A percentile compares a stretch with the other conserved stretches of the same genome.
Evolutionary conservation across 2,888 invertebrate species (phyloP).

Genomic region (Rhagonycha lutea): DNA sequence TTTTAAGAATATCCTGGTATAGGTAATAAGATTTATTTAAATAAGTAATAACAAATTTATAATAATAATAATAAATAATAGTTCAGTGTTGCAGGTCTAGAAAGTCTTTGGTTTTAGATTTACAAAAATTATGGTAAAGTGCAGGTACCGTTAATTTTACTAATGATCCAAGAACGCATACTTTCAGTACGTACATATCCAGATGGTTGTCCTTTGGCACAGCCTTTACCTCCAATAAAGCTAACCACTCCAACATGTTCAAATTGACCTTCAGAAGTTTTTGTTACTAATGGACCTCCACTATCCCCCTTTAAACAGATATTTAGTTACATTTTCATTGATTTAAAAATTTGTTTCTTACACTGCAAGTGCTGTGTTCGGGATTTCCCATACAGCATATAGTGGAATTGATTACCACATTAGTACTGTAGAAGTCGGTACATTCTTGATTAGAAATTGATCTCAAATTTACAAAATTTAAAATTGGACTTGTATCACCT

Average conservation of each 20-base stretch:
- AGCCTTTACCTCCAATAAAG: slow-evolving; percentile 40
- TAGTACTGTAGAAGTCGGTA: slow-evolving; percentile 32
- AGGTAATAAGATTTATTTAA: no score
- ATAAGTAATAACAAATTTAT: no score
- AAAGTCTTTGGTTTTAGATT: neutral
- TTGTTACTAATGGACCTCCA: slow-evolving; percentile 41
- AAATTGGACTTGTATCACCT: neutral
- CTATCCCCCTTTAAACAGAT: slow-evolving; percentile 43
- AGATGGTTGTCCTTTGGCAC: slow-evolving; percentile 41
- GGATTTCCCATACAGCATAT: slow-evolving; percentile 39
- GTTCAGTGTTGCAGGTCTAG: no score
- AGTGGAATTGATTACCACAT: slow-evolving; percentile 30
- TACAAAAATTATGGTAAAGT: neutral
- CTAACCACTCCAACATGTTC: slow-evolving; percentile 42
- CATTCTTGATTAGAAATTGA: slow-evolving; percentile 42
- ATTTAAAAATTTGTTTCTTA: slow-evolving; percentile 29
- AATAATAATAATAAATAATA: no score
- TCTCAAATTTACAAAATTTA: slow-evolving; percentile 38
- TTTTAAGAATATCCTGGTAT: no score
- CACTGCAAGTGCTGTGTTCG: slow-evolving; percentile 43
- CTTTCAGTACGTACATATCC: slow-evolving; percentile 41
- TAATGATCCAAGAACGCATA: slow-evolving; percentile 38
- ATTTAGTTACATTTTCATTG: neutral
- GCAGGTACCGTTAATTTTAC: neutral
- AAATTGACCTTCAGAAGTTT: no score